A percentile compares a stretch with the other conserved stretches of the same genome.
Evolutionary conservation across 2,113 vertebrate species (phyloP).

Genomic region (Daboia siamensis): DNA sequence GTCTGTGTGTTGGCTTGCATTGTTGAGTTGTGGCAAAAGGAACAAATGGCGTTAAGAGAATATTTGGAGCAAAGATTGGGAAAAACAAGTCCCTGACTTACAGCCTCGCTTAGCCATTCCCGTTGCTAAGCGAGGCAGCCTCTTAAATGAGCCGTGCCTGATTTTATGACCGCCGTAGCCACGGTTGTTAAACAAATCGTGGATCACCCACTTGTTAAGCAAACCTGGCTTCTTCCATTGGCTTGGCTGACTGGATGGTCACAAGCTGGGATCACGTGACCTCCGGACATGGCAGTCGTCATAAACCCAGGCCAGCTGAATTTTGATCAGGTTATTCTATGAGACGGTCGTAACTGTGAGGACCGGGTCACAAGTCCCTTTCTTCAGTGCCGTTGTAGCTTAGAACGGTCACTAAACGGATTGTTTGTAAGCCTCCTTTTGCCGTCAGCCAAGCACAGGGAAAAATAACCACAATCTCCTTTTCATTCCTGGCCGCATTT

Average conservation of each 20-base stretch:
- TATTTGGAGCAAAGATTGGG: too few relatives aligned
- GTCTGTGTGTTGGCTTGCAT: not conserved
- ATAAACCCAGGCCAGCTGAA: not conserved
- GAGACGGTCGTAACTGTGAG: not conserved
- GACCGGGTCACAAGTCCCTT: not conserved
- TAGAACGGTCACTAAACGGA: too few relatives aligned
- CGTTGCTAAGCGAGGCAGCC: too few relatives aligned
- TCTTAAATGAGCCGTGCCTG: too few relatives aligned
- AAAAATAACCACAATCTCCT: too few relatives aligned
- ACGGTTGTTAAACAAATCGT: not conserved
- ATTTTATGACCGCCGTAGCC: too few relatives aligned
- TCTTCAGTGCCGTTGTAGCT: not conserved
- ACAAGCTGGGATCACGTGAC: not conserved
- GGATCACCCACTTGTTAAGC: not conserved
- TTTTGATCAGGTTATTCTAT: not conserved
- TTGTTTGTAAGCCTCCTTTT: too few relatives aligned
- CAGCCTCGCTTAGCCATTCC: too few relatives aligned
- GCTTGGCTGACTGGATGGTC: too few relatives aligned
- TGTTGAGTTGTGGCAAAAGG: not conserved
- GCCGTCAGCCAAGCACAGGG: too few relatives aligned
- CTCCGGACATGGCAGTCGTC: not conserved
- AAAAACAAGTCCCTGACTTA: too few relatives aligned
- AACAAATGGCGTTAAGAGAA: not conserved
- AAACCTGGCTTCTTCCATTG: not conserved
- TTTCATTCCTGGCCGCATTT: too few relatives aligned